Evolutionary conservation across 1,140 invertebrate genomes (phyloP), one percentile per base, ranked within the genome.

Genomic region (Cardiocondyla obscurior): DNA sequence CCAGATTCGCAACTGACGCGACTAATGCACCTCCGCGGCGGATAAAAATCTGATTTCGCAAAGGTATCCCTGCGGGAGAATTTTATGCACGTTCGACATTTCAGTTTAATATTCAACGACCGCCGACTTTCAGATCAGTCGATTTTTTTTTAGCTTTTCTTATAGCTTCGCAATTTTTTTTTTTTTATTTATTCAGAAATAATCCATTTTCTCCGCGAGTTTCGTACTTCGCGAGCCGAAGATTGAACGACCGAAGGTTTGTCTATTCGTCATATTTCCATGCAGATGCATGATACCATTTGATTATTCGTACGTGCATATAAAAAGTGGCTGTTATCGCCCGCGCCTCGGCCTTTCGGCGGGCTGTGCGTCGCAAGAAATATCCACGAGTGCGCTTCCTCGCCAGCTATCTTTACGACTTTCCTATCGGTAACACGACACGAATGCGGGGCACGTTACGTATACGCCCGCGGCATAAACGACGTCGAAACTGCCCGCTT

Each of bases 361-460:
- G 49, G 42, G 62, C 53, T 58, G 44, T 33, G 19, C 73, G 22
- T 25, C 16, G 58, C 53, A 77, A 82, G 79, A 84, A 84, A 19
- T 22, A 49, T 81, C 72, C 57, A 49, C 62, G 44, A 55, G 28
- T 44, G 53, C 44, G 44, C 62, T 67, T 55, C 73, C 58, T 42
- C 2, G 39, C n/a, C n/a, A 22, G 25, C 69, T 89, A 89, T 89
- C 88, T 87, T 89, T 89, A 89, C 81, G 88, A 81, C 87, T 89
- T 87, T 87, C 81, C 87, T 85, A 89, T 89, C 87, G 79, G 73
- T 83, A 25, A 49, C 42, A 36, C 81, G 85, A 67, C 74, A 30
- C 74, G 69, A 88, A 88, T 85, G 39, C 83, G 57, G 82, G 39
- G 33, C 85, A 76, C 76, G 60, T 85, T 86, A 82, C 16, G 44